These are phyloP conservation scores for Prochilodus magdalenae DNA, from an alignment of 2,113 vertebrate genomes.

Conservation along the genomic window DNA sequence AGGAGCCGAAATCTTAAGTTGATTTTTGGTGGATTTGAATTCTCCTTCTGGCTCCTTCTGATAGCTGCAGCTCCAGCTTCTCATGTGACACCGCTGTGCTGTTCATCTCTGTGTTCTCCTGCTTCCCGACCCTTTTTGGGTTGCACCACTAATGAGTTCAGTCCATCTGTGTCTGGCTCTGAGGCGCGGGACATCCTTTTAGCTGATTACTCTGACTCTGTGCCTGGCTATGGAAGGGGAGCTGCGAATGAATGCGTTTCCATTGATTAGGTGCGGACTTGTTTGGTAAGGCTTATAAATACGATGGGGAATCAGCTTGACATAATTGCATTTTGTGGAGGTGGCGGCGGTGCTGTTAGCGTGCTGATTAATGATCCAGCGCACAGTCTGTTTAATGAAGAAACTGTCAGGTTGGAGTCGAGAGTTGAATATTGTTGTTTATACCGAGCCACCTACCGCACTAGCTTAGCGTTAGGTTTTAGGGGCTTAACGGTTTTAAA, in stretches of 20 bases:
- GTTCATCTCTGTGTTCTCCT: neutral
- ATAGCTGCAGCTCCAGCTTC: neutral
- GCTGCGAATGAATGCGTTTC: conserved; percentile 15
- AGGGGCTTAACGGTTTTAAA: conserved; percentile 30
- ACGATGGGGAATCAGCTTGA: conserved; percentile 12
- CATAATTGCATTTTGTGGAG: conserved; percentile 25
- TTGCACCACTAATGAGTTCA: neutral
- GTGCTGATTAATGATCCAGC: conserved; percentile 23
- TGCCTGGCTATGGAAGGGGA: neutral
- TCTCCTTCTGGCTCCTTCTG: neutral
- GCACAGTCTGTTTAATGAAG: conserved; percentile 25
- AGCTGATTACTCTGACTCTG: conserved; percentile 4
- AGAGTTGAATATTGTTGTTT: conserved; percentile 23
- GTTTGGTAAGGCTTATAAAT: conserved; percentile 26
- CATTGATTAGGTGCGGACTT: conserved; percentile 31
- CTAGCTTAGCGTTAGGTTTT: conserved; percentile 20
- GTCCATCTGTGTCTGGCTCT: neutral
- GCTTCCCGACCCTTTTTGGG: neutral
- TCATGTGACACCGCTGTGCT: neutral
- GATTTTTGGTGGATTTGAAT: neutral
- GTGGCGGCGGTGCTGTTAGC: neutral
- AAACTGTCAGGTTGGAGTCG: conserved; percentile 12
- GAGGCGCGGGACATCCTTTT: conserved; percentile 1
- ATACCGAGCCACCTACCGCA: neutral
- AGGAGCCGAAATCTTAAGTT: neutral